Percentiles rank a stretch among this genome's conserved stretches.
These are phyloP conservation scores for Manacus vitellinus DNA, from an alignment of 2,113 vertebrate genomes.

Conservation along the genomic window DNA sequence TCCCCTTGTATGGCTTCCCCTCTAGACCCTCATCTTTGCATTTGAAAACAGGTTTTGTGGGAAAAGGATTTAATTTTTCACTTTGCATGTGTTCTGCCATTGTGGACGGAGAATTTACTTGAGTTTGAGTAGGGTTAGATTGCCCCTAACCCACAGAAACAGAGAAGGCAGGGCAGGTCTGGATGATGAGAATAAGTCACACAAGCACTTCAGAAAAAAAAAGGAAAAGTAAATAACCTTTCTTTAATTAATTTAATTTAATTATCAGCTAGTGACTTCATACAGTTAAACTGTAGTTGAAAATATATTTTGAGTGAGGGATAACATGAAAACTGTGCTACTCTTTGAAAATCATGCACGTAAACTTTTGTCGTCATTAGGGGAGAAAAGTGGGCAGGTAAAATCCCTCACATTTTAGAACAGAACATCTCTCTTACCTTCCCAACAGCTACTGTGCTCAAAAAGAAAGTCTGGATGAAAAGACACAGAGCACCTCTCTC, in stretches of 20 bases:
- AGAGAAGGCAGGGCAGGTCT: background rate
- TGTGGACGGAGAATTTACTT: background rate
- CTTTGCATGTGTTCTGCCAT: background rate
- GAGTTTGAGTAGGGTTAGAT: background rate
- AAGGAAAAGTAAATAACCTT: background rate
- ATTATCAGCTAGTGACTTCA: background rate
- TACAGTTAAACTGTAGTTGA: background rate
- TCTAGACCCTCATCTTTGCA: background rate
- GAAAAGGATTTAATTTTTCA: background rate
- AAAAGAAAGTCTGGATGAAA: background rate
- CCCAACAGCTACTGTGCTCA: background rate
- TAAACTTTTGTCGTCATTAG: background rate
- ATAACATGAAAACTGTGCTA: background rate
- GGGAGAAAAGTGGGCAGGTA: background rate
- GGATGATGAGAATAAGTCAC: background rate
- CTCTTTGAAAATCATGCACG: background rate
- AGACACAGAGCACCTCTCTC: background rate
- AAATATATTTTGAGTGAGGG: background rate
- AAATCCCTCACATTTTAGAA: background rate
- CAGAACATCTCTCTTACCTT: background rate
- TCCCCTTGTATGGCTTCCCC: background rate
- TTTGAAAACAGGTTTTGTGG: background rate
- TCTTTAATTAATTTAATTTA: background rate
- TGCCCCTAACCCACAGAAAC: background rate
- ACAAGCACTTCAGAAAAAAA: background rate